Conservation (phyloP, 2,888 invertebrate species). For the Dicroscelio sp. region DNA sequence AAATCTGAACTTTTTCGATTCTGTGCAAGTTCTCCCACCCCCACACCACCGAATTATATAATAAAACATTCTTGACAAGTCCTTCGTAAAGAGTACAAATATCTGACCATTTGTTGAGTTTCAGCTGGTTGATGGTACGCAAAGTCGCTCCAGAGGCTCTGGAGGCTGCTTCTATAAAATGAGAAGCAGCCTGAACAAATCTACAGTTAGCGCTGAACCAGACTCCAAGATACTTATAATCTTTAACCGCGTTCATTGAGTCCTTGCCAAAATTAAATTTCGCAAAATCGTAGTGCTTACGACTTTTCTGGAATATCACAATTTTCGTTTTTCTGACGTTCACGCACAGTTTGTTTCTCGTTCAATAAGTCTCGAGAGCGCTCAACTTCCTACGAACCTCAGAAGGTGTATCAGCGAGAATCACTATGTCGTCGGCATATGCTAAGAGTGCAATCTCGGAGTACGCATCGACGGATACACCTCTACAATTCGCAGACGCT, state of each 20-base stretch:
- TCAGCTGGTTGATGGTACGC: no score
- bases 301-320: no score
- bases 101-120: no score
- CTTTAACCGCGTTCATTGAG: neutral
- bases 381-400: neutral
- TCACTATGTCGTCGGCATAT: conserved; percentile 33
- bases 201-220: conserved; percentile 1
- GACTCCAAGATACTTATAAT: conserved; percentile 24
- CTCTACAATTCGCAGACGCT: neutral
- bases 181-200: no score
- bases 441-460: neutral
- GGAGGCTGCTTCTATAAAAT: neutral
- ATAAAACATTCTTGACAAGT: no score
- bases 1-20: no score
- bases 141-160: no score
- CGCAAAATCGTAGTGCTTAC: no score
- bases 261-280: conserved; percentile 6
- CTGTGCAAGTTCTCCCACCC: no score
- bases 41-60: no score
- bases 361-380: neutral
- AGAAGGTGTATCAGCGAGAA: neutral
- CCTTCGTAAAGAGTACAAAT: no score
- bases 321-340: neutral
- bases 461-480: neutral
- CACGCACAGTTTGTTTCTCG: neutral